Conservation (phyloP, 2,888 invertebrate genomes). For the Lochmaea capreae region DNA sequence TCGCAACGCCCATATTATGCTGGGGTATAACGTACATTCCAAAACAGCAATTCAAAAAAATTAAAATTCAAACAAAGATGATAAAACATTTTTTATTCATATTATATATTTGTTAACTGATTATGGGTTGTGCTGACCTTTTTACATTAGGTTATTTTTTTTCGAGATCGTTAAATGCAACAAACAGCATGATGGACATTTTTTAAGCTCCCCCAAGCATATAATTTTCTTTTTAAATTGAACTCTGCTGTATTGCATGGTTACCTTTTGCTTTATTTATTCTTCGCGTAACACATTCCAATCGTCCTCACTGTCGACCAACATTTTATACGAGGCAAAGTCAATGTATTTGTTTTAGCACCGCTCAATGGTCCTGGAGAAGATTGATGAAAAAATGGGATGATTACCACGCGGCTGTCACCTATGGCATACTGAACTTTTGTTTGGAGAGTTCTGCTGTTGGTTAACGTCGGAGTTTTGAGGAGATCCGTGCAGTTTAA, state of each 20-base stretch:
- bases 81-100: not conserved
- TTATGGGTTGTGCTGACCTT: slow-evolving; percentile 10
- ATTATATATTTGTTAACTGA: slow-evolving; percentile 3
- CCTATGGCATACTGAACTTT: too few relatives aligned
- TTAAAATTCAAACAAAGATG: not conserved
- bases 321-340: slow-evolving; percentile 35
- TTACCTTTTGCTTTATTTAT: slow-evolving; percentile 41
- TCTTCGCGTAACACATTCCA: slow-evolving; percentile 42
- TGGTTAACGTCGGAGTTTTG: too few relatives aligned
- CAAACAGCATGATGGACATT: slow-evolving; percentile 51
- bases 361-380: too few relatives aligned
- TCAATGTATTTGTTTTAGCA: slow-evolving; percentile 26
- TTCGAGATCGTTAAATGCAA: slow-evolving; percentile 52
- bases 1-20: too few relatives aligned
- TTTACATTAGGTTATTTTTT: slow-evolving; percentile 41
- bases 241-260: slow-evolving; percentile 42
- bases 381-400: too few relatives aligned
- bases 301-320: slow-evolving; percentile 40
- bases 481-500: too few relatives aligned
- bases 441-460: too few relatives aligned
- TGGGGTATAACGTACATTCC: too few relatives aligned
- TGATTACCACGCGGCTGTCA: too few relatives aligned
- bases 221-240: slow-evolving; percentile 55
- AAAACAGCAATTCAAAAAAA: not conserved
- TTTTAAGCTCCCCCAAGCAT: slow-evolving; percentile 52